These are phyloP conservation scores for Anastrepha obliqua DNA, from an alignment of 1,140 invertebrate species.

Conservation along the genomic window DNA sequence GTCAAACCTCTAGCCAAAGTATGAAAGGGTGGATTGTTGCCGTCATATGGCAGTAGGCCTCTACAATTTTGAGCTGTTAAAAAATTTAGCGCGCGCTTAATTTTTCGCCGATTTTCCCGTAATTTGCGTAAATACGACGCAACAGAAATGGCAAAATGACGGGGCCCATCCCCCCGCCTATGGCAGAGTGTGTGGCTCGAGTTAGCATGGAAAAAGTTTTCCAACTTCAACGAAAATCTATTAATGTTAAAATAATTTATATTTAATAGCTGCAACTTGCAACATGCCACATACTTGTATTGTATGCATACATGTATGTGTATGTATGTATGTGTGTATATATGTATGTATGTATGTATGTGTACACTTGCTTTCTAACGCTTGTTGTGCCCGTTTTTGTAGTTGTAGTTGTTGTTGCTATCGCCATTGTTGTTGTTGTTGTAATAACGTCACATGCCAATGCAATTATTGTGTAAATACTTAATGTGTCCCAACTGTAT, in stretches of 20 bases:
- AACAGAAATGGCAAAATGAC: neutral
- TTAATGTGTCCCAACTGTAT: conserved; percentile 31
- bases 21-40: neutral
- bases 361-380: too few species aligned
- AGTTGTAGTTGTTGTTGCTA: too few species aligned
- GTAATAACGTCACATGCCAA: conserved; percentile 34
- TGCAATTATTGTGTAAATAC: conserved; percentile 49
- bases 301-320: neutral
- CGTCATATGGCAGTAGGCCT: neutral
- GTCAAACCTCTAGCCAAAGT: neutral
- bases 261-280: conserved; percentile 36
- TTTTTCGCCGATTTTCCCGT: conserved; percentile 11
- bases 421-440: neutral
- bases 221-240: conserved; percentile 21
- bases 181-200: neutral
- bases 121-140: conserved; percentile 21
- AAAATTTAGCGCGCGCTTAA: conserved; percentile 22
- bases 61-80: neutral
- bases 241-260: conserved; percentile 51
- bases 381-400: too few species aligned
- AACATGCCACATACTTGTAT: conserved; percentile 9
- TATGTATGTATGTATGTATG: neutral
- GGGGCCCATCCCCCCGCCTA: neutral
- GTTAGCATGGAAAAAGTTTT: neutral
- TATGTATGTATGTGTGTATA: neutral